Conservation (phyloP, 2,113 vertebrate genomes). For the Lagopus muta region DNA sequence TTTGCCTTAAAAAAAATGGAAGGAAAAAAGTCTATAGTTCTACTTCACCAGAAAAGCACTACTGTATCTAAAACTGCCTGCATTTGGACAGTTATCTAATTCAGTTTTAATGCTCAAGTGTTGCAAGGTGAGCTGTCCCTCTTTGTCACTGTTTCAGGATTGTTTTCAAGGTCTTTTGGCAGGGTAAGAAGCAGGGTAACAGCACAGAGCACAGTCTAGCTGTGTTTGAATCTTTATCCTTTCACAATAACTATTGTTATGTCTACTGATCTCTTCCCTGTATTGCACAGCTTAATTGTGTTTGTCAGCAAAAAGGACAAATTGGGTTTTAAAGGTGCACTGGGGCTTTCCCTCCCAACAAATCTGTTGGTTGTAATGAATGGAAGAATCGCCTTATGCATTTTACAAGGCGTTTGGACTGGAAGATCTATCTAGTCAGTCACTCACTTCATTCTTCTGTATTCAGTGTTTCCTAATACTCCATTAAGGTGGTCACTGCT, state of each 20-base stretch:
- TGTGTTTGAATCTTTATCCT: neutral
- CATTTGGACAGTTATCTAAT: neutral
- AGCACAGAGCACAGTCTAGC: neutral
- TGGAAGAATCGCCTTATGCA: neutral
- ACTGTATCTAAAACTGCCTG: neutral
- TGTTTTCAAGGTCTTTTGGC: neutral
- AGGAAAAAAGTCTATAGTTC: neutral
- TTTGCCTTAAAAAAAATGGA: neutral
- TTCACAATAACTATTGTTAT: neutral
- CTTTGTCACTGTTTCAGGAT: neutral
- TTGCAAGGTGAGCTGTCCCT: neutral
- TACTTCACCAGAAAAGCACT: neutral
- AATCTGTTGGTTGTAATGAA: neutral
- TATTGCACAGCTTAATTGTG: neutral
- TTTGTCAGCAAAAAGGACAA: slow-evolving; percentile 17
- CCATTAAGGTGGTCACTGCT: neutral
- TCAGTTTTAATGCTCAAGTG: neutral
- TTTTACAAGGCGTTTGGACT: slow-evolving; percentile 18
- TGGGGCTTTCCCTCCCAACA: neutral
- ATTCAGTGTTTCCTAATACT: neutral
- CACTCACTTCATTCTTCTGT: neutral
- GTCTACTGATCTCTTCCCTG: neutral
- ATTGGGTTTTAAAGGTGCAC: neutral
- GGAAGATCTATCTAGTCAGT: slow-evolving; percentile 8
- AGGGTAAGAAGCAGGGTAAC: neutral